phyloP scores from a whole-genome alignment of 2,888 invertebrate species.

The Drosophila mercatorum region DNA sequence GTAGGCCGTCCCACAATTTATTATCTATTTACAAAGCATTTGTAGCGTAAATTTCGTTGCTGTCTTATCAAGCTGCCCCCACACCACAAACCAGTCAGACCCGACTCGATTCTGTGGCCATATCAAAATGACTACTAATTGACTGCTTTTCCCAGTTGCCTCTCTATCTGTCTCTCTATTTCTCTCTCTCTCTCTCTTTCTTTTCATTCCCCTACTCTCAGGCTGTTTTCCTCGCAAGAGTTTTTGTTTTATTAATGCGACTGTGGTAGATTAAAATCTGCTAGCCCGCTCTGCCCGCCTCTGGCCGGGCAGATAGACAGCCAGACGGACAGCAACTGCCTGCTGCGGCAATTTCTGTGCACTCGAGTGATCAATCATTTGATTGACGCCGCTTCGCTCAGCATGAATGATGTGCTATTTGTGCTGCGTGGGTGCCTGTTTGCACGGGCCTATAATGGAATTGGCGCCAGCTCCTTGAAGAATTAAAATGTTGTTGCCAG shows the following conservation, averaged over 20 bases:
- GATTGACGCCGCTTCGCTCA: slow-evolving; percentile 67
- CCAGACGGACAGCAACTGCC: neutral
- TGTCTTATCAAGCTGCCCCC: slow-evolving; percentile 34
- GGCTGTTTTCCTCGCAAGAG: slow-evolving; percentile 17
- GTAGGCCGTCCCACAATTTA: slow-evolving; percentile 53
- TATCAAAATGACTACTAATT: slow-evolving; percentile 73
- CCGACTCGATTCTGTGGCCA: slow-evolving; percentile 39
- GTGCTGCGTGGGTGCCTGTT: slow-evolving; percentile 29
- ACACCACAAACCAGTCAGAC: neutral
- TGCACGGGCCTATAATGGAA: slow-evolving; percentile 27
- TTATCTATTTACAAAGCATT: slow-evolving; percentile 70
- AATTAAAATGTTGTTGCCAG: slow-evolving; percentile 2
- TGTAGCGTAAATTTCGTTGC: slow-evolving; percentile 64
- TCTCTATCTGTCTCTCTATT: neutral
- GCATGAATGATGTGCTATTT: slow-evolving; percentile 53
- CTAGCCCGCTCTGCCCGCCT: slow-evolving; percentile 10
- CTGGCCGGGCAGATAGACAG: neutral
- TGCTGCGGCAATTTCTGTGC: slow-evolving; percentile 44
- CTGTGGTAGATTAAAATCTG: slow-evolving; percentile 67
- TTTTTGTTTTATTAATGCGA: slow-evolving; percentile 69
- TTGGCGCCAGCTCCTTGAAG: slow-evolving; percentile 18
- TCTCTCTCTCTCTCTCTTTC: no score
- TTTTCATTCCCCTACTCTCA: slow-evolving; percentile 2
- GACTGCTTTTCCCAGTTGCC: slow-evolving; percentile 56
- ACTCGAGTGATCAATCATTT: slow-evolving; percentile 74